Conservation (phyloP, 2,113 vertebrate genomes). For the Galbula dea region DNA sequence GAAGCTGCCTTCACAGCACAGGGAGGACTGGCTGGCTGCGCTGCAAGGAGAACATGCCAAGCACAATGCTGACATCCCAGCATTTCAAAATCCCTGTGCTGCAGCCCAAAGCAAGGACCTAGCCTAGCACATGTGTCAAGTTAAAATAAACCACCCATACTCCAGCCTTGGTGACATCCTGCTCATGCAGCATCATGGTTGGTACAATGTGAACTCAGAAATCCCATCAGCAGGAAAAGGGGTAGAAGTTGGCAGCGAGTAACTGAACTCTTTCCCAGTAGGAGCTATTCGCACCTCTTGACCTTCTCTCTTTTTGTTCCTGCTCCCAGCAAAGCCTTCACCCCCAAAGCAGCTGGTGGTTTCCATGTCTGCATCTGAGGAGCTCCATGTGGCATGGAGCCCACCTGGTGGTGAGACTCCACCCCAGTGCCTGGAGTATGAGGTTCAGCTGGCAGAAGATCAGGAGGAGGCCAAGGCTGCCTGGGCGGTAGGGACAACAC, state of each 20-base stretch:
- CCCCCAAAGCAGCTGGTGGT: slow-evolving; percentile 58
- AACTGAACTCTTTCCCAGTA: not conserved
- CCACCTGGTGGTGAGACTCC: slow-evolving; percentile 65
- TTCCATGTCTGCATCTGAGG: not conserved
- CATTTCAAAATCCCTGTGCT: fast-evolving
- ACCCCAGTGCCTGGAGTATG: slow-evolving; percentile 79
- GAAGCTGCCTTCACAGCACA: not conserved
- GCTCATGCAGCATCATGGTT: not conserved
- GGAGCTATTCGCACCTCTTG: not conserved
- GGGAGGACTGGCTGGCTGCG: not conserved
- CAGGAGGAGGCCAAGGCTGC: not conserved
- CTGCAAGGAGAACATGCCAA: fast-evolving
- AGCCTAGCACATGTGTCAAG: fast-evolving
- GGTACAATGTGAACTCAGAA: not conserved
- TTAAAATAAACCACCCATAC: not conserved
- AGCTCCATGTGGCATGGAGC: slow-evolving; percentile 72
- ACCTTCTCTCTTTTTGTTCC: not conserved
- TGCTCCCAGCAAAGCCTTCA: not conserved
- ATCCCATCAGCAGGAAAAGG: fast-evolving
- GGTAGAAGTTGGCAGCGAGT: fast-evolving
- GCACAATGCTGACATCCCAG: fast-evolving
- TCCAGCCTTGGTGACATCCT: not conserved
- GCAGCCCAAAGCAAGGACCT: not conserved
- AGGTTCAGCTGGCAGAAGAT: slow-evolving; percentile 69
- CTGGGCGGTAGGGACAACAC: slow-evolving; percentile 47